Evolutionary conservation across 2,797 vertebrate genomes (phyloP), one percentile per base, ranked within the genome.

Genomic region (Hippocampus kuda): DNA sequence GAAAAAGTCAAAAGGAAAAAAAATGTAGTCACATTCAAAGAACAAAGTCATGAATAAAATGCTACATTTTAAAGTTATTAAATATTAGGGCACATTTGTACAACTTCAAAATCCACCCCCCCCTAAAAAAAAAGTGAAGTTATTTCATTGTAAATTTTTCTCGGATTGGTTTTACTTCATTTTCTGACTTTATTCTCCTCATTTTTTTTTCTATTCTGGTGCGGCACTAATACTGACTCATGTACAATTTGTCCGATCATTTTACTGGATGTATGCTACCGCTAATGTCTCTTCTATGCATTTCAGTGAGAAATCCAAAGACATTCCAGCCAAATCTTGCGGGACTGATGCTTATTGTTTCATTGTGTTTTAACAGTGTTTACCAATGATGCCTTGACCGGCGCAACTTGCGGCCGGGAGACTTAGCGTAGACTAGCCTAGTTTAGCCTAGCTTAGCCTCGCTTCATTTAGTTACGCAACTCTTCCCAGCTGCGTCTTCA

Each of bases 311-410:
- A 7, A 61, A 38, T 61, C 59, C 63, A 49, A 65, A 48, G 44
- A 65, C 18, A 48, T 26, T 65, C 26, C 18, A 10, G 30, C 2
- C 44, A 15, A 26, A 20, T 48, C 24, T 20, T 6, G 30, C 49
- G 49, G 66, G 66, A 38, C 16, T 54, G 49, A 54, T 24, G 53
- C 38, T 38, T 18, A 22, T 34, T 38, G 27, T 53, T 51, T 51
- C 66, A 54, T 41, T 54, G 66, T 54, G 66, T 54, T 54, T 42
- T 67, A 67, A 57, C 66, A 67, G 66, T 54, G 51, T 57, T 16
- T 1, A 24, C 51, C 48, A 66, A 44, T 54, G 48, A 65, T 65
- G 22, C 20, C 62, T 22, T 20, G 38, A 38, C 4, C 4, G 41
- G 9, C 15, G 30, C 44, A 26, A 18, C 24, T 13, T 10, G 24